Evolutionary conservation across 2,888 invertebrate species (phyloP), one percentile per base, ranked within the genome.

Genomic region (Folsomia candida): DNA sequence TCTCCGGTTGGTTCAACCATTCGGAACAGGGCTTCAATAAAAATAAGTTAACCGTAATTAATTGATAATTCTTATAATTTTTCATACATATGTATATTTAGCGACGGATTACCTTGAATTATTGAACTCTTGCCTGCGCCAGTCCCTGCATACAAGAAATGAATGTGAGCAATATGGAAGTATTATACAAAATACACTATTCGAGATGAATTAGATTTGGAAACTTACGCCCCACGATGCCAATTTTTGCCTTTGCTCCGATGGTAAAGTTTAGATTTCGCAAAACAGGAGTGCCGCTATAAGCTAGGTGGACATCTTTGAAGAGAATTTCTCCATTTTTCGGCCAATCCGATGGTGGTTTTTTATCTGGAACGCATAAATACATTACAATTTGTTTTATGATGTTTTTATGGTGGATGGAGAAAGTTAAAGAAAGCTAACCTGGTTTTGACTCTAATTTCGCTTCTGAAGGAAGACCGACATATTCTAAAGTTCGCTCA

Each of bases 41-140:
- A n/a, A n/a, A n/a, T n/a, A n/a, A n/a, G n/a, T n/a, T n/a, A n/a
- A n/a, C n/a, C n/a, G n/a, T n/a, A n/a, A n/a, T n/a, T n/a, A n/a
- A n/a, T n/a, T n/a, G n/a, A n/a, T n/a, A n/a, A n/a, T n/a, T n/a
- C n/a, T n/a, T n/a, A n/a, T n/a, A n/a, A n/a, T n/a, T n/a, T n/a
- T n/a, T n/a, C n/a, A n/a, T n/a, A n/a, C n/a, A n/a, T n/a, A n/a
- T n/a, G n/a, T n/a, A n/a, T n/a, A n/a, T n/a, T n/a, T n/a, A n/a
- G n/a, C n/a, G n/a, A n/a, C n/a, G n/a, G n/a, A n/a, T n/a, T n/a
- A n/a, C n/a, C n/a, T n/a, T n/a, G 85, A 3, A 94, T 94, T 81
- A 95, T 87, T 79, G 94, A 94, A 71, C 93, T 94, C 85, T 96
- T 95, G 81, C 95, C 95, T 78, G 94, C n/a, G n/a, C n/a, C n/a